Base-by-base conservation (phyloP, 2,113 vertebrate species). In the Nipponia nippon region DNA sequence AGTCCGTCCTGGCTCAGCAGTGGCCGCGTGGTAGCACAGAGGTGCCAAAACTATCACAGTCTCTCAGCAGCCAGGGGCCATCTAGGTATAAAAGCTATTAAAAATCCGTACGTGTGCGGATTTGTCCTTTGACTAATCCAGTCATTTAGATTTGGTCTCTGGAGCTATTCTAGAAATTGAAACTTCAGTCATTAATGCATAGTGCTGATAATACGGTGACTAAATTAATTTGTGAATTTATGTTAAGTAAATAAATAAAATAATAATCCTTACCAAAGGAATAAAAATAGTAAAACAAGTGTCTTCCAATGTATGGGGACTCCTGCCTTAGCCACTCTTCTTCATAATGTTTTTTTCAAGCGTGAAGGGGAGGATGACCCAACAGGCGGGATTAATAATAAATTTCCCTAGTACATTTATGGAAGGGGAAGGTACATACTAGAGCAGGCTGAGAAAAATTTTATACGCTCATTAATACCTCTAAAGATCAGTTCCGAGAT, bases 401-500 rank as follows among this genome's bases (percentile, higher is more conserved):
- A 44, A 66, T 97, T 98, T 97, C 93, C 93, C 96, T 94, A 93
- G 94, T 98, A 97, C 95, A 86, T 97, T 98, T 98, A 95, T 98
- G 89, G 89, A 97, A 96, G 78, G 95, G 98, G 98, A 98, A 89
- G 40, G 94, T 98, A 98, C 75, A 59, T 92, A 89, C 81, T 93
- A 95, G 91, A 97, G 93, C 96, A 98, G 96, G 83, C 93, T 95
- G 93, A 98, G 93, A 97, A 96, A 97, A 97, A 96, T 65, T 89
- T 97, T 88, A 94, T 97, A 77, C 67, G 73, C 87, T 97, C 87
- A 80, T 95, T 96, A 97, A 98, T 98, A 96, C 97, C 96, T 98
- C 98, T 98, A 98, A 98, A 98, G 98, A 98, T 98, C 97, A 96
- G 94, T 98, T 98, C 98, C 98, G 95, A 97, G 94, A 97, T 91